Conservation (phyloP, 2,888 invertebrate genomes). For the Calameuta filiformis region DNA sequence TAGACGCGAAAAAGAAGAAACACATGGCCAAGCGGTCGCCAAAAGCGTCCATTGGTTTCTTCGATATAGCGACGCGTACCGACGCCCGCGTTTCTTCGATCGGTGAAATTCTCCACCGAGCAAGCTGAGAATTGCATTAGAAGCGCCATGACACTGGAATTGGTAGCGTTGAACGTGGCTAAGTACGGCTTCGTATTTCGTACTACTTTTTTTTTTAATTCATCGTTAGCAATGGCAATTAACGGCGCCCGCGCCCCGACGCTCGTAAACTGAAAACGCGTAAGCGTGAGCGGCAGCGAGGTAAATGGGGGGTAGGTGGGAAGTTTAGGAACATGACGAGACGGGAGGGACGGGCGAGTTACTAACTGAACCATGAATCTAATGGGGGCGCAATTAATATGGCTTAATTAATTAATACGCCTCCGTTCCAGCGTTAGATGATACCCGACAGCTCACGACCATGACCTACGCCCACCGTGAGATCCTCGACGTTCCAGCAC, state of each 20-base stretch:
- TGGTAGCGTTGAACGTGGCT: not conserved
- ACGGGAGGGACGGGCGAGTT: not conserved
- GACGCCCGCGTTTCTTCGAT: not conserved
- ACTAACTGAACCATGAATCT: slow-evolving; percentile 1
- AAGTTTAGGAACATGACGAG: not conserved
- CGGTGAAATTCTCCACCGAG: not conserved
- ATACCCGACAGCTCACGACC: slow-evolving; percentile 27
- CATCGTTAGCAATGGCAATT: slow-evolving; percentile 25
- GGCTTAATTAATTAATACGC: slow-evolving; percentile 58
- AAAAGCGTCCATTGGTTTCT: not conserved
- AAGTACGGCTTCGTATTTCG: not conserved
- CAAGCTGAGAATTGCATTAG: not conserved
- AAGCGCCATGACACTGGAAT: not conserved
- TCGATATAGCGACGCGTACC: not conserved
- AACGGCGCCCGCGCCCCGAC: slow-evolving; percentile 14
- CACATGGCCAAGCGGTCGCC: not conserved
- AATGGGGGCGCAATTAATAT: slow-evolving; percentile 45
- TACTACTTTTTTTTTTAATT: not conserved
- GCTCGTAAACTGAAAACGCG: not conserved
- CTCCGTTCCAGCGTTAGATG: slow-evolving; percentile 37
- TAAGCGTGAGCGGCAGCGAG: not conserved
- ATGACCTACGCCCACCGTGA: slow-evolving; percentile 47
- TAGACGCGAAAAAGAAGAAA: not conserved
- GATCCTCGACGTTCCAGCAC: not conserved
- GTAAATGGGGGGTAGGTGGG: not conserved